Evolutionary conservation across 1,140 invertebrate genomes (phyloP).

Genomic region (Dendroctonus ponderosae): DNA sequence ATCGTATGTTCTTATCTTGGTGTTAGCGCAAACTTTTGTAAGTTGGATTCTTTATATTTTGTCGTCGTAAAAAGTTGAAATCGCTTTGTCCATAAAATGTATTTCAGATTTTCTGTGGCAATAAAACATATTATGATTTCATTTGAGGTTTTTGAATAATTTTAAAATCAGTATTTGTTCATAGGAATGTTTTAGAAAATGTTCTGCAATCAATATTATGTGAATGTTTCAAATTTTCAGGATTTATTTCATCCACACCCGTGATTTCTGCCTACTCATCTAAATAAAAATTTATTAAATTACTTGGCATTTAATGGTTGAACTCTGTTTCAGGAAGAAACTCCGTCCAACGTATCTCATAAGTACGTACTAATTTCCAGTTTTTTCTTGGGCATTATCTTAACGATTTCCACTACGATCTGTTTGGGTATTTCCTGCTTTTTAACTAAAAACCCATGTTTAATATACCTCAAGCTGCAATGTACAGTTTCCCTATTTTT

Average conservation of each 20-base stretch:
- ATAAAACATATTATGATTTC: too few relatives aligned
- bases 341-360: conserved; percentile 18
- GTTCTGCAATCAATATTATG: too few relatives aligned
- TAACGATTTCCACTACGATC: conserved; percentile 32
- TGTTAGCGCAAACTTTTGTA: conserved; percentile 26
- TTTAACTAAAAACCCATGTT: conserved; percentile 31
- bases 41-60: background rate
- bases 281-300: conserved; percentile 15
- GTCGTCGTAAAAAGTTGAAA: too few relatives aligned
- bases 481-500: conserved; percentile 38
- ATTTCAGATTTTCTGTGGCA: too few relatives aligned
- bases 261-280: too few relatives aligned
- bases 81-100: too few relatives aligned
- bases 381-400: conserved; percentile 33
- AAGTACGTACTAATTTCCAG: conserved; percentile 37
- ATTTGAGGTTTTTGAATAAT: too few relatives aligned
- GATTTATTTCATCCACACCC: too few relatives aligned
- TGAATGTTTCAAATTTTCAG: too few relatives aligned
- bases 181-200: too few relatives aligned
- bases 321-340: conserved; percentile 25
- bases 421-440: conserved; percentile 33
- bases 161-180: too few relatives aligned
- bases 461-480: conserved; percentile 37
- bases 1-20: conserved; percentile 22
- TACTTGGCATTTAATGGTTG: too few relatives aligned